phyloP scores from a whole-genome alignment of 2,113 vertebrate genomes.

The Plecturocebus donacophilus region DNA sequence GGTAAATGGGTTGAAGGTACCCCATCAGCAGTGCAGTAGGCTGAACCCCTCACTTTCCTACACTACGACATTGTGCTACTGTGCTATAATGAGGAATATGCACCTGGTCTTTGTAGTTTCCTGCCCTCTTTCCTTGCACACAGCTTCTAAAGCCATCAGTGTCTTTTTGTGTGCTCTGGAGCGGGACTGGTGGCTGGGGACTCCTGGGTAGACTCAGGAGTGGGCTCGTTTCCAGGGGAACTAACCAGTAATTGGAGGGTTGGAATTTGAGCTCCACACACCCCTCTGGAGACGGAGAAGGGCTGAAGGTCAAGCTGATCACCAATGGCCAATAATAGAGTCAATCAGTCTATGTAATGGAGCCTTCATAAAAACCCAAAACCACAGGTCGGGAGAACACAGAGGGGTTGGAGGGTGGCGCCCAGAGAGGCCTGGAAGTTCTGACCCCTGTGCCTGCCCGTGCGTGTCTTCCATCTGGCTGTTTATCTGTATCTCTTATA shows the following conservation, averaged over 20 bases:
- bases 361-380: too few relatives aligned
- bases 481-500: not conserved
- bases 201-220: not conserved
- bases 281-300: not conserved
- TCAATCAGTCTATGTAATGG: not conserved
- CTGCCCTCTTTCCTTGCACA: not conserved
- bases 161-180: not conserved
- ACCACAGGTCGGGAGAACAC: not conserved
- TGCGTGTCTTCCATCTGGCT: not conserved
- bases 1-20: not conserved
- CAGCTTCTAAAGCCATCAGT: not conserved
- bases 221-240: not conserved
- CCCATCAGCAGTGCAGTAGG: not conserved
- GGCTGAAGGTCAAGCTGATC: not conserved
- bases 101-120: not conserved
- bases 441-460: not conserved
- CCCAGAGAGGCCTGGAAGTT: not conserved
- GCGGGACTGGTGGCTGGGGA: not conserved
- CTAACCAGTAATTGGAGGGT: not conserved
- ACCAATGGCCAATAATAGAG: not conserved
- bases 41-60: not conserved
- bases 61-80: fast-evolving
- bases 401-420: not conserved
- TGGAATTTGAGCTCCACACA: not conserved
- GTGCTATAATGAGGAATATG: not conserved